Evolutionary conservation across 2,888 invertebrate species (phyloP).

Genomic region (Auanema freiburgensis): DNA sequence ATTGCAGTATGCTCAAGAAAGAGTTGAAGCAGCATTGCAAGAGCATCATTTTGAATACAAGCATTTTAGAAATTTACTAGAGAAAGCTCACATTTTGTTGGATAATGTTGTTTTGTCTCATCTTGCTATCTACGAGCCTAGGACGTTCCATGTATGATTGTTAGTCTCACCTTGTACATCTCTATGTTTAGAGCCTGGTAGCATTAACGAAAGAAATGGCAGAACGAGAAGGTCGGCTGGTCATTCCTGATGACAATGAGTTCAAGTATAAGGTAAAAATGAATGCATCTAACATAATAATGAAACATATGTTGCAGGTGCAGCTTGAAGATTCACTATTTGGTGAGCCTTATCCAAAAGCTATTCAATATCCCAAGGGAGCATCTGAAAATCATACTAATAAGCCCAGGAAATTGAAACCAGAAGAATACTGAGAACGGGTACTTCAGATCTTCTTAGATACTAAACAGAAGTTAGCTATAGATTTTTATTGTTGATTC

Average conservation of each 20-base stretch:
- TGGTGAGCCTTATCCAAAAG: constrained; percentile 45
- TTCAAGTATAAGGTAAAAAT: constrained; percentile 38
- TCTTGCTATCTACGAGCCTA: constrained; percentile 61
- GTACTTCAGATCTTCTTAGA: background rate
- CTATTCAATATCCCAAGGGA: constrained; percentile 48
- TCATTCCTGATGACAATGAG: constrained; percentile 44
- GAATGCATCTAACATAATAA: background rate
- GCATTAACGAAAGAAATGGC: constrained; percentile 54
- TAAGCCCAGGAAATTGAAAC: constrained; percentile 52
- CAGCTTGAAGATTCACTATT: constrained; percentile 43
- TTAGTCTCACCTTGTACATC: constrained; percentile 7
- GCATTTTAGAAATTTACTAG: constrained; percentile 53
- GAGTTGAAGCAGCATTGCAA: constrained; percentile 51
- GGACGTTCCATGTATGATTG: constrained; percentile 52
- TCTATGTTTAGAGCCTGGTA: constrained; percentile 48
- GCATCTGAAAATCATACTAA: constrained; percentile 46
- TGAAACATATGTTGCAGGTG: constrained; percentile 25
- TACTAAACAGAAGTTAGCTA: too few species aligned
- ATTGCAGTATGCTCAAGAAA: constrained; percentile 54
- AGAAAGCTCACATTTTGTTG: constrained; percentile 56
- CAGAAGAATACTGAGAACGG: constrained; percentile 48
- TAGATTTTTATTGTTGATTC: too few species aligned
- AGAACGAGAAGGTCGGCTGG: constrained; percentile 43
- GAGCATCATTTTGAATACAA: constrained; percentile 57
- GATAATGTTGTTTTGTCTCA: constrained; percentile 57